Evolutionary conservation across 2,113 vertebrate genomes (phyloP).

Genomic region (Cyrtonyx montezumae): DNA sequence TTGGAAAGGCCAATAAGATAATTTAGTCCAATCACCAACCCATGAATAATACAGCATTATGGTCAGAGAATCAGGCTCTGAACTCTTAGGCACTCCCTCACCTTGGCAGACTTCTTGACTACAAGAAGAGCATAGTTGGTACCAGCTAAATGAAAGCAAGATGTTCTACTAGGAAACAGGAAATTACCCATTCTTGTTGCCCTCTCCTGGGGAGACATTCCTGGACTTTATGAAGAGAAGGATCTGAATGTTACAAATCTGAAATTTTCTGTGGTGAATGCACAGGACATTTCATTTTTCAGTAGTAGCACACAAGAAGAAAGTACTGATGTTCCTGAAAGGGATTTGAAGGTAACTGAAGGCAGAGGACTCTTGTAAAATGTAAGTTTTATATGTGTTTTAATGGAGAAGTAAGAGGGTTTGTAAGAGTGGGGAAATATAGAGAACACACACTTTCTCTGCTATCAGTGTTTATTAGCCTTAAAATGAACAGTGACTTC

Average conservation of each 20-base stretch:
- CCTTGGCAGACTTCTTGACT: not conserved
- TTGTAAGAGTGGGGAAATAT: not conserved
- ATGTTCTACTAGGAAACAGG: not conserved
- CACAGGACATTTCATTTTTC: not conserved
- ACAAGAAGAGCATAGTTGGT: not conserved
- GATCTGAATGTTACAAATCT: not conserved
- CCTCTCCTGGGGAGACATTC: not conserved
- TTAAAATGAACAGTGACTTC: not conserved
- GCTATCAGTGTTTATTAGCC: not conserved
- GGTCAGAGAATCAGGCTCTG: not conserved
- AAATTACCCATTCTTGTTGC: not conserved
- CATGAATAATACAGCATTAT: not conserved
- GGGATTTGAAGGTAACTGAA: not conserved
- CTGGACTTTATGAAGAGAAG: not conserved
- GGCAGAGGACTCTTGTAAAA: not conserved
- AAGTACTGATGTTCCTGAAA: not conserved
- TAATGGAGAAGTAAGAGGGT: not conserved
- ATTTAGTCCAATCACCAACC: too few species aligned
- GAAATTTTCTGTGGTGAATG: not conserved
- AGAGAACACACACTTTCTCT: not conserved
- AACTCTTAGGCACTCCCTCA: not conserved
- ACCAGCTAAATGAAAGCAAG: not conserved
- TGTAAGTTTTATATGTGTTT: not conserved
- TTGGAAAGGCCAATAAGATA: too few species aligned
- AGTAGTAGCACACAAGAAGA: not conserved